Evolutionary conservation across 2,113 vertebrate species (phyloP).

Genomic region (Centropus bengalensis): DNA sequence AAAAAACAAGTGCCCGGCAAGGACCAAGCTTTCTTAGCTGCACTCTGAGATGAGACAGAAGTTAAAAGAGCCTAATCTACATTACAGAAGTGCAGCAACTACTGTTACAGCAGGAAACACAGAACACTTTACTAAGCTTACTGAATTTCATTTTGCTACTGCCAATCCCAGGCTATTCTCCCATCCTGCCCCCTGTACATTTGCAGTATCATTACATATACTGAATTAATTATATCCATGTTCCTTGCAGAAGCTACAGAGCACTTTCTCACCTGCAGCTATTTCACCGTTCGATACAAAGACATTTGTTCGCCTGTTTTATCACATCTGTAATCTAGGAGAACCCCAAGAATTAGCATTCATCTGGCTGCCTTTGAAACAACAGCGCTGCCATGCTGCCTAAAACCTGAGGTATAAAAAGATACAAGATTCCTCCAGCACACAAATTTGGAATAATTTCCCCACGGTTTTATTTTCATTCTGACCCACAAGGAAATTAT

Average conservation of each 20-base stretch:
- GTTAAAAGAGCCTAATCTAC: not conserved
- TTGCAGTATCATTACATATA: not conserved
- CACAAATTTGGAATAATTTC: not conserved
- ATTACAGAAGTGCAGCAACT: not conserved
- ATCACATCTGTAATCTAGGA: not conserved
- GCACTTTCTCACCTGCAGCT: not conserved
- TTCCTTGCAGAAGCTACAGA: not conserved
- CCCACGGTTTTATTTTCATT: not conserved
- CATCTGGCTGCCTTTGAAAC: not conserved
- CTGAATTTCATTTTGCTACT: not conserved
- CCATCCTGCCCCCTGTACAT: not conserved
- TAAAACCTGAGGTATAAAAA: not conserved
- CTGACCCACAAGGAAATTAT: not conserved
- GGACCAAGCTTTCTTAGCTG: not conserved
- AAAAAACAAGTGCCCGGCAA: not conserved
- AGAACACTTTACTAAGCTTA: not conserved
- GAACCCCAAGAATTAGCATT: not conserved
- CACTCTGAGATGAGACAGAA: not conserved
- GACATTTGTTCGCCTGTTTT: not conserved
- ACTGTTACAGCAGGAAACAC: accelerated
- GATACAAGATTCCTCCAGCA: not conserved
- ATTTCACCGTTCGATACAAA: not conserved
- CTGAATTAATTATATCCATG: not conserved
- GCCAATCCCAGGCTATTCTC: not conserved
- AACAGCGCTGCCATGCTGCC: not conserved